Base-by-base conservation (phyloP, 1,140 invertebrate genomes). In the Zaprionus camerounensis region DNA sequence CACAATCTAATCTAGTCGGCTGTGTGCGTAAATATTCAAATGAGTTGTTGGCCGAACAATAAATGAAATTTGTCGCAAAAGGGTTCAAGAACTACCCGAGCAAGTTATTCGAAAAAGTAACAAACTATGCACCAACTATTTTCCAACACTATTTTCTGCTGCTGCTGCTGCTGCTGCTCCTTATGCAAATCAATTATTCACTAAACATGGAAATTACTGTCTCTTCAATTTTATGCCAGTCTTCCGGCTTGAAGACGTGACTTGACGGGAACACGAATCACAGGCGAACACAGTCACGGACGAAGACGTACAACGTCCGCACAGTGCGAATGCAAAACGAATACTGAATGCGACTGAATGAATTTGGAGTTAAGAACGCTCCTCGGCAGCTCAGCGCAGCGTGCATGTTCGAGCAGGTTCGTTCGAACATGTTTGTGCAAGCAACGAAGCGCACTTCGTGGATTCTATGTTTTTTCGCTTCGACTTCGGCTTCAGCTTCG, bases 11-110 rank as follows among this genome's bases (percentile, higher is more conserved):
- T 87, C 68, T 68, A 65, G 83, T 66, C 66, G 67, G 36, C 24
- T 62, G 70, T 31, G 59, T 49, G 63, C 20, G 51, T 26, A 51
- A 65, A 88, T 87, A 87, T 88, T 87, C 84, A 87, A 88, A 87
- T 87, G 77, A 83, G 80, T 70, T 76, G 65, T 49, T 72, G 55
- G 44, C 69, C 62, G 69, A 55, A 77, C 80, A 80, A 78, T 75
- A 51, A 51, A 51, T 51, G 46, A 22, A 51, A 51, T 51, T 51
- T 51, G 46, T 51, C 11, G 9, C 20, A 51, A 24, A 22, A 13
- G 12, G 46, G 20, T 24, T 4, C 20, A n/a, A 17, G n/a, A 46
- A 46, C n/a, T 34, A 22, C 74, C 22, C 28, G 34, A 36, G 31
- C 36, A 55, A 46, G 9, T 7, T 46, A 46, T 46, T 46, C 57